Evolutionary conservation across 2,797 vertebrate species (phyloP).

Genomic region (Pogonophryne albipinna): DNA sequence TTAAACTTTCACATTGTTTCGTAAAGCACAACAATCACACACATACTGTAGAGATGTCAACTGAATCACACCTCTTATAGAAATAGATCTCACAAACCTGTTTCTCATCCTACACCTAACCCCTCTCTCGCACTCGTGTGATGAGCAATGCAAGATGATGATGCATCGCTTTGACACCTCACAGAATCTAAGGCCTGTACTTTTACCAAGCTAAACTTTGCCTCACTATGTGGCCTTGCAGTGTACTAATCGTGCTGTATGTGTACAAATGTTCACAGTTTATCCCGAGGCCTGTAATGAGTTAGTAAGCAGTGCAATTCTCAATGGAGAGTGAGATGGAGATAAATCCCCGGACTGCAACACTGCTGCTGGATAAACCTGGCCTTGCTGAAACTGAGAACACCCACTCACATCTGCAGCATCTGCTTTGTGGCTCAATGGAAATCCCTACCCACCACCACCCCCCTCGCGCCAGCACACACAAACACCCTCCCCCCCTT

Average conservation of each 20-base stretch:
- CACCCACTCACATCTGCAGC: slow-evolving; percentile 80
- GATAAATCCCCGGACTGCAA: slow-evolving; percentile 60
- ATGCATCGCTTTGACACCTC: slow-evolving; percentile 46
- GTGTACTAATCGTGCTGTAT: slow-evolving; percentile 35
- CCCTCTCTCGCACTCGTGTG: slow-evolving; percentile 44
- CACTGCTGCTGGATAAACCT: slow-evolving; percentile 64
- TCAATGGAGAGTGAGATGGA: slow-evolving; percentile 54
- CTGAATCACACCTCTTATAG: slow-evolving; percentile 48
- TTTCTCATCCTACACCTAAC: slow-evolving; percentile 53
- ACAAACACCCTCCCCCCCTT: slow-evolving; percentile 6
- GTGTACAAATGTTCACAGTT: slow-evolving; percentile 48
- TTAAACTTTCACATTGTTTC: not conserved
- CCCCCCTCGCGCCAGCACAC: not conserved
- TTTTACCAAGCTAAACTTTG: slow-evolving; percentile 53
- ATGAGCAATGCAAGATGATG: slow-evolving; percentile 57
- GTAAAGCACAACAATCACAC: not conserved
- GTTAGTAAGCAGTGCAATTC: slow-evolving; percentile 57
- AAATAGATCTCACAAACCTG: slow-evolving; percentile 57
- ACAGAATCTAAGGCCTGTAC: slow-evolving; percentile 33
- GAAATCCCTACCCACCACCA: slow-evolving; percentile 46
- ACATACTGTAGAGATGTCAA: slow-evolving; percentile 12
- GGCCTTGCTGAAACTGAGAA: slow-evolving; percentile 67
- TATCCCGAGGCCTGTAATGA: slow-evolving; percentile 60
- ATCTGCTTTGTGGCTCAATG: slow-evolving; percentile 74
- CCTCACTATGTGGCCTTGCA: slow-evolving; percentile 46